Conservation (phyloP, 2,797 vertebrate genomes). For the Poeciliopsis infans region DNA sequence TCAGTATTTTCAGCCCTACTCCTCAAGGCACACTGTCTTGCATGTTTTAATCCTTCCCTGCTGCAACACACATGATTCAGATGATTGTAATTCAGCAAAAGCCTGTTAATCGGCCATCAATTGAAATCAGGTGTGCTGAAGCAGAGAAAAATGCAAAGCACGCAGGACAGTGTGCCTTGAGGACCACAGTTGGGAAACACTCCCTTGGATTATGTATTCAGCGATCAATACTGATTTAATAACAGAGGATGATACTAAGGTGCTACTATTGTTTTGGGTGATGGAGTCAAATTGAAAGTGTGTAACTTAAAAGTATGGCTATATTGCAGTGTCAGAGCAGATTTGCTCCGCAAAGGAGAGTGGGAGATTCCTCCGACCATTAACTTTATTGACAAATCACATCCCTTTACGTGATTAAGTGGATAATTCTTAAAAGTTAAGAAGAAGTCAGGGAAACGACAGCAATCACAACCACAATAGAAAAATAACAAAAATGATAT, state of each 20-base stretch:
- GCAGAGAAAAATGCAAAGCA: too few species aligned
- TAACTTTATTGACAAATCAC: background rate
- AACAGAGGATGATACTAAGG: background rate
- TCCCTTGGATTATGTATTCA: background rate
- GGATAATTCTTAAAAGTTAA: background rate
- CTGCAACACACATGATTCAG: too few species aligned
- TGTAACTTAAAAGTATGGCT: background rate
- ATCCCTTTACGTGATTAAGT: background rate
- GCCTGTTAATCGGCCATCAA: background rate
- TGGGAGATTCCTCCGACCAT: background rate
- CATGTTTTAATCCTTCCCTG: too few species aligned
- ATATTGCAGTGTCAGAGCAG: background rate
- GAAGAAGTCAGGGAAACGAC: background rate
- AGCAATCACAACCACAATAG: background rate
- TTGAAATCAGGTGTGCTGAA: too few species aligned
- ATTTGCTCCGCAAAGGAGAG: background rate
- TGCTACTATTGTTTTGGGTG: background rate
- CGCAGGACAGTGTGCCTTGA: too few species aligned
- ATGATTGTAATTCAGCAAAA: too few species aligned
- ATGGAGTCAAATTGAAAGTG: background rate
- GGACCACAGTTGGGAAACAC: too few species aligned
- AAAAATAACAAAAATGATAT: background rate
- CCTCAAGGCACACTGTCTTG: too few species aligned
- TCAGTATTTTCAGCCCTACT: too few species aligned
- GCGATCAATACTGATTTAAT: background rate